Percentiles rank a stretch among this genome's conserved stretches.
These are phyloP conservation scores for Lasioglossum oenotherae DNA, from an alignment of 2,888 invertebrate genomes.

Conservation along the genomic window DNA sequence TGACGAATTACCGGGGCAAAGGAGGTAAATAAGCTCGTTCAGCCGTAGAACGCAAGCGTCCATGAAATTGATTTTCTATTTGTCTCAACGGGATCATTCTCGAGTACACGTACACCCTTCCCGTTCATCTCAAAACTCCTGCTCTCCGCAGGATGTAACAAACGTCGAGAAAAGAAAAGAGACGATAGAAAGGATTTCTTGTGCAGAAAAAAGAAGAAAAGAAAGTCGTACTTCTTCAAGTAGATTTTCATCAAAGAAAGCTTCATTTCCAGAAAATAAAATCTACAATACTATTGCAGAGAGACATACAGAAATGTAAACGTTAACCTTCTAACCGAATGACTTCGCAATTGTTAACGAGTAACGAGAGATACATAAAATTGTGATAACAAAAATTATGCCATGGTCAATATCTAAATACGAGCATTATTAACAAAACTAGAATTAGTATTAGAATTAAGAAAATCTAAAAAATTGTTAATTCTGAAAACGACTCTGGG, in stretches of 20 bases:
- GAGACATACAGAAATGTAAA: not conserved
- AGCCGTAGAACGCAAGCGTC: constrained; percentile 50
- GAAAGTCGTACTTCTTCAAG: not conserved
- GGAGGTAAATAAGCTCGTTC: constrained; percentile 61
- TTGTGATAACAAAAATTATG: too few species aligned
- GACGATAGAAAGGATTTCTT: not conserved
- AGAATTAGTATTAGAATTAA: too few species aligned
- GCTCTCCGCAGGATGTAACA: not conserved
- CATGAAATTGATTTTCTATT: constrained; percentile 69
- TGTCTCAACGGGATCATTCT: constrained; percentile 55
- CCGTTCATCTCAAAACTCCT: not conserved
- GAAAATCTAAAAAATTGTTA: too few species aligned
- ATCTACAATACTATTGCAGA: not conserved
- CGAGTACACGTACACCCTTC: not conserved
- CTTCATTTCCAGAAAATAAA: not conserved
- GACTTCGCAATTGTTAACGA: not conserved
- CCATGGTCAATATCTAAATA: too few species aligned
- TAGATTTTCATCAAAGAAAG: not conserved
- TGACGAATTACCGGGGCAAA: constrained; percentile 43
- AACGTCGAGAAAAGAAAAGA: not conserved
- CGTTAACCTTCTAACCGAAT: not conserved
- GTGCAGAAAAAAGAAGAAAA: not conserved
- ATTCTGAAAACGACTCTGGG: too few species aligned
- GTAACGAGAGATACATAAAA: too few species aligned
- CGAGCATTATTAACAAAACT: too few species aligned